A percentile compares a stretch with the other conserved stretches of the same genome.
These are phyloP conservation scores for Gorsachius goisagi DNA, from an alignment of 2,113 vertebrate genomes.

Conservation along the genomic window DNA sequence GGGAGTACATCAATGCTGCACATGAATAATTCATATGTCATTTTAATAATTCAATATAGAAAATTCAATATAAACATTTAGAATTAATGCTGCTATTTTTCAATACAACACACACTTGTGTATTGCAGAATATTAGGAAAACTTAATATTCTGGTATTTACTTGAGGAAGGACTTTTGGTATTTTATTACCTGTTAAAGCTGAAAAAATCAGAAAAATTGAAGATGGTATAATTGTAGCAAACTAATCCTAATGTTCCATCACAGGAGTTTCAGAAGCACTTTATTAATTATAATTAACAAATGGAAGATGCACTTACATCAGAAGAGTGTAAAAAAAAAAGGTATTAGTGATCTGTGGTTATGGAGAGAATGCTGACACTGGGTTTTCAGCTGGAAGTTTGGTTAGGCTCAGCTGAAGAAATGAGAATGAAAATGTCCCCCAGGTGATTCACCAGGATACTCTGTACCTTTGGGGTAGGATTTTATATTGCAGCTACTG, in stretches of 20 bases:
- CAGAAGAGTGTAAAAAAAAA: background rate
- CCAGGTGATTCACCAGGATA: background rate
- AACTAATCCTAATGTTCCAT: constrained; percentile 4
- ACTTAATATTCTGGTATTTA: background rate
- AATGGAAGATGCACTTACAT: constrained; percentile 29
- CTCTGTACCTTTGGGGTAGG: background rate
- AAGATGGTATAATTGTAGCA: background rate
- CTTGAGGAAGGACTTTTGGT: background rate
- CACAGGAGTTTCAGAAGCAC: background rate
- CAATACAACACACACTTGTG: background rate
- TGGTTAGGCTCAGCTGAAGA: background rate
- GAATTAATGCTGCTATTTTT: constrained; percentile 33
- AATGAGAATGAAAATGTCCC: background rate
- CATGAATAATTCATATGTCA: constrained; percentile 41
- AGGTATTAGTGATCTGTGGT: background rate
- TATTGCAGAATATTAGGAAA: constrained; percentile 15
- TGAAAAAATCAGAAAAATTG: background rate
- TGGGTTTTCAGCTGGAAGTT: background rate
- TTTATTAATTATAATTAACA: constrained; percentile 15
- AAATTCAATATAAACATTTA: constrained; percentile 38
- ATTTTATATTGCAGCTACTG: background rate
- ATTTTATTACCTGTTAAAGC: background rate
- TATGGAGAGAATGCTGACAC: background rate
- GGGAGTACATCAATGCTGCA: background rate
- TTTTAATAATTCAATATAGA: constrained; percentile 61